Evolutionary conservation across 1,140 invertebrate species (phyloP), one percentile per base, ranked within the genome.

Genomic region (Belonocnema kinseyi): DNA sequence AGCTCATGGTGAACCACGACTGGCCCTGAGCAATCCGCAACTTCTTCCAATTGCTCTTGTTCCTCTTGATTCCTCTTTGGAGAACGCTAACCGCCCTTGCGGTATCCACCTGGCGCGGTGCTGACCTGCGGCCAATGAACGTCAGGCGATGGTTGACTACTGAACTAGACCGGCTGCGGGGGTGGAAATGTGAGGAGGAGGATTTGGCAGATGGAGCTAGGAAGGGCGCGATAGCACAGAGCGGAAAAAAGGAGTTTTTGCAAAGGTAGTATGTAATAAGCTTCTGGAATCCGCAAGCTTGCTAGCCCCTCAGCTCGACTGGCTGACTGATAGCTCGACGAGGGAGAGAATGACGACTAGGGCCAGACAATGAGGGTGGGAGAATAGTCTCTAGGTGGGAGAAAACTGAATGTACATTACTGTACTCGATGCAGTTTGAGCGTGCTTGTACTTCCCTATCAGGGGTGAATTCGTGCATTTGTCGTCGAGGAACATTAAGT

Each of bases 91-190:
- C 26, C 54, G 46, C 61, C 77, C 73, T 75, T 50, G 33, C 66
- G 61, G 73, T 75, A 72, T 78, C 61, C 66, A 75, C 77, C 71
- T 78, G 50, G 73, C 54, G 40, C 72, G 72, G 73, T 61, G 72
- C 72, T 78, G 73, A 54, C 53, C 66, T 75, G 73, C 66, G 73
- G 72, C 70, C 73, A 52, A 74, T 73, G 77, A 78, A 70, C 74
- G 73, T 33, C 54, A 70, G 51, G 53, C 61, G 61, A 33, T 46
- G 61, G 61, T 66, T 46, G 26, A 66, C 61, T 26, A 66, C 61
- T 46, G 61, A 66, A 66, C 61, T 66, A 66, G 26, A 16, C 26
- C 61, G 61, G 61, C 61, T 14, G 33, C 26, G 58, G 40, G 14
- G 61, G 26, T 40, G 26, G 10, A 61, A 61, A 33, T 61, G 58